Evolutionary conservation across 1,140 invertebrate genomes (phyloP).

Genomic region (Diorhabda carinulata): DNA sequence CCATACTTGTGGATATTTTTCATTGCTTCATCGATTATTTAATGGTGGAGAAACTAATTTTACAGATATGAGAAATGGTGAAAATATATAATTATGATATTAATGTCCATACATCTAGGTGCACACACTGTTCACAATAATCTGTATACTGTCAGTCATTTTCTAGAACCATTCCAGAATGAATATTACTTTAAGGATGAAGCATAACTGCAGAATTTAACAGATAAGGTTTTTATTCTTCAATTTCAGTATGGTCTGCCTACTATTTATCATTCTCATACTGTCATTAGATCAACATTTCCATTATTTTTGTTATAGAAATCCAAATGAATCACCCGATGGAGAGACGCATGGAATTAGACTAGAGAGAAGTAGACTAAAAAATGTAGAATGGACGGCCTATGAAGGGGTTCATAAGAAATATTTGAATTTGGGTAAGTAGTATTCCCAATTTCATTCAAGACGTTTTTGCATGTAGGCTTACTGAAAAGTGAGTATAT

Average conservation of each 20-base stretch:
- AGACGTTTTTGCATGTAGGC: too few relatives aligned
- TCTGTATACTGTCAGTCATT: too few relatives aligned
- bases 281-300: not conserved
- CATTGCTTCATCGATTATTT: too few relatives aligned
- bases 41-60: too few relatives aligned
- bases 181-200: too few relatives aligned
- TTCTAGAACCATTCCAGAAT: too few relatives aligned
- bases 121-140: too few relatives aligned
- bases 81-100: too few relatives aligned
- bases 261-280: not conserved
- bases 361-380: constrained; percentile 71
- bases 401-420: constrained; percentile 90
- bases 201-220: not conserved
- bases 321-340: constrained; percentile 81
- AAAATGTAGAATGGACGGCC: constrained; percentile 85
- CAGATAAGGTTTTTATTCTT: not conserved
- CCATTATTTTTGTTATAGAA: constrained; percentile 56
- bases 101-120: too few relatives aligned
- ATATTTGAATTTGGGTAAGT: constrained; percentile 81
- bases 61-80: too few relatives aligned
- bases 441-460: not conserved
- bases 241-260: not conserved
- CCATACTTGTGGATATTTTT: too few relatives aligned
- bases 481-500: too few relatives aligned
- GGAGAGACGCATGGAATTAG: constrained; percentile 63